These are phyloP conservation scores for Asteroscopus sphinx DNA, from an alignment of 2,888 invertebrate species.

Conservation along the genomic window DNA sequence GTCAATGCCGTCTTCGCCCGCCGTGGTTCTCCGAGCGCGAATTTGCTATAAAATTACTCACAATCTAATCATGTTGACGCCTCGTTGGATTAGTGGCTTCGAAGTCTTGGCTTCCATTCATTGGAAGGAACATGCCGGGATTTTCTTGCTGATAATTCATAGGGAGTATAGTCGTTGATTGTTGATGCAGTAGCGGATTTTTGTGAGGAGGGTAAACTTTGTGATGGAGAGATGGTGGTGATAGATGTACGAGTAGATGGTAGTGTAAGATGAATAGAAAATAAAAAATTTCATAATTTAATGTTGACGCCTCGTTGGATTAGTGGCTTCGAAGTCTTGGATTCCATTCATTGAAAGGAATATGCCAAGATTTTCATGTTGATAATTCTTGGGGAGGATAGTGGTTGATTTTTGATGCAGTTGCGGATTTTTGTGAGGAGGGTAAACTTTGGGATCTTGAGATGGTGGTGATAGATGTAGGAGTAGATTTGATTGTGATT, in stretches of 20 bases:
- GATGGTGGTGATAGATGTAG: no score
- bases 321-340: constrained; percentile 58
- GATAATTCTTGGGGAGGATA: constrained; percentile 45
- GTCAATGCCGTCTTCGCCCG: constrained; percentile 64
- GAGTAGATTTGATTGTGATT: no score
- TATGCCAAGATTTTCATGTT: constrained; percentile 52
- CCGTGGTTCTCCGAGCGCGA: constrained; percentile 70
- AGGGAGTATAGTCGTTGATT: constrained; percentile 32
- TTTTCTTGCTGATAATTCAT: constrained; percentile 53
- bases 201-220: not conserved
- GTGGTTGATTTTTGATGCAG: constrained; percentile 40
- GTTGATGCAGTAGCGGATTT: constrained; percentile 36
- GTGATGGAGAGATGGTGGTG: not conserved
- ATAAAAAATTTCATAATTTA: constrained; percentile 83
- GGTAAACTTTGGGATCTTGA: not conserved
- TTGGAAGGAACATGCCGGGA: constrained; percentile 50
- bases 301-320: constrained; percentile 75
- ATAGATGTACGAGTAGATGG: no score
- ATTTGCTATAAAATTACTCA: constrained; percentile 84
- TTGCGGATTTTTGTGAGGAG: constrained; percentile 13
- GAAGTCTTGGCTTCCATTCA: constrained; percentile 56
- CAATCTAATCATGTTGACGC: constrained; percentile 82
- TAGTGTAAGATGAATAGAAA: no score
- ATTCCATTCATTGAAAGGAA: constrained; percentile 54
- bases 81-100: constrained; percentile 64